Conservation (phyloP, 2,113 vertebrate species). For the Polypterus senegalus region DNA sequence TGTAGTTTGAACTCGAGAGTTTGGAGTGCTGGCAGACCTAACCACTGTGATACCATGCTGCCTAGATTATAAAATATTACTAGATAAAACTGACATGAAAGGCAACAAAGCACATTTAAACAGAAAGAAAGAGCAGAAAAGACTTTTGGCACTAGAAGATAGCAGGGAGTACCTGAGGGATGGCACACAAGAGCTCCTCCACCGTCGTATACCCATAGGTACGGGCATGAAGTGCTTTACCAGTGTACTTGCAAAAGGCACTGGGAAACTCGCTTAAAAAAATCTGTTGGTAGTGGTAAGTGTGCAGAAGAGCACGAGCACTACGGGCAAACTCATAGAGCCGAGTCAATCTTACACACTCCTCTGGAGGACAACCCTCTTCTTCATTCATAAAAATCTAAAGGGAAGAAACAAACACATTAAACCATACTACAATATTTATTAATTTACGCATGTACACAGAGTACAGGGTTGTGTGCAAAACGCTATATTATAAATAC, state of each 20-base stretch:
- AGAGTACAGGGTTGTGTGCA: fast-evolving
- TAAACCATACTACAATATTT: background rate
- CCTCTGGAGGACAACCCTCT: slow-evolving; percentile 29
- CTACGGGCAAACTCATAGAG: slow-evolving; percentile 87
- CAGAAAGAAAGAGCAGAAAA: background rate
- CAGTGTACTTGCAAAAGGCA: slow-evolving; percentile 80
- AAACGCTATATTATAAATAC: too few species aligned
- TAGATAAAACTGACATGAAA: background rate
- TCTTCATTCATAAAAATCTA: slow-evolving; percentile 59
- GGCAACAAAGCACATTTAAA: background rate
- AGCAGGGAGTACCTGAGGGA: slow-evolving; percentile 66
- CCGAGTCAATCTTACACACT: slow-evolving; percentile 72
- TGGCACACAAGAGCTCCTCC: slow-evolving; percentile 79
- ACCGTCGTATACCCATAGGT: slow-evolving; percentile 63
- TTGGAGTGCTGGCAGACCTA: too few species aligned
- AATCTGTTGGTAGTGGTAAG: slow-evolving; percentile 96
- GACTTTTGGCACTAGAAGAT: background rate
- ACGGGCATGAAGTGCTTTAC: slow-evolving; percentile 63
- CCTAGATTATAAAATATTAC: background rate
- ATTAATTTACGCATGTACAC: background rate
- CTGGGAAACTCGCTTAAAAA: slow-evolving; percentile 80
- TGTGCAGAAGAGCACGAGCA: slow-evolving; percentile 78
- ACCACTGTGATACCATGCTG: background rate
- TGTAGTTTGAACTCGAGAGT: too few species aligned
- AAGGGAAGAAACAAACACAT: background rate